Evolutionary conservation across 1,140 invertebrate species (phyloP).

Genomic region (Trichonephila inaurata): DNA sequence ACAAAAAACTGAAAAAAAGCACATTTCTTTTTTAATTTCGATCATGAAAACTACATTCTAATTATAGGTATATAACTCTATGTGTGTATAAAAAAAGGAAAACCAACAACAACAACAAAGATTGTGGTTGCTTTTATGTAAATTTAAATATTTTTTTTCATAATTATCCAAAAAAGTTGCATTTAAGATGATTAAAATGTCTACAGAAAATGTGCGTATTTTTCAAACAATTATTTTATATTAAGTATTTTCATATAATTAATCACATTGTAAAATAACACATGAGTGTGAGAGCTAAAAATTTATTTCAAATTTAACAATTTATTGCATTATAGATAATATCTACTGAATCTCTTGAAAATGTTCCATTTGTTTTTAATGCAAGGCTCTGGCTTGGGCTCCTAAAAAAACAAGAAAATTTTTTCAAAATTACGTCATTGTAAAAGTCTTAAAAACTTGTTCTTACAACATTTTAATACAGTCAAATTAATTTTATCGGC

Average conservation of each 20-base stretch:
- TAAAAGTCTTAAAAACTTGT: too few species aligned
- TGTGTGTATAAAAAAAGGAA: too few species aligned
- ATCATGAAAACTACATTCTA: too few species aligned
- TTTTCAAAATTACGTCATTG: neutral
- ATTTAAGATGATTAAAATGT: neutral
- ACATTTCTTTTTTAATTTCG: too few species aligned
- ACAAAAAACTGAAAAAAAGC: too few species aligned
- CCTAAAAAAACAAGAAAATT: slow-evolving; percentile 8
- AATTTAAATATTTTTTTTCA: too few species aligned
- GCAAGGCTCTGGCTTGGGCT: slow-evolving; percentile 35
- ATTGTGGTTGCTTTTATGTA: too few species aligned
- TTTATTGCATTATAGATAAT: neutral
- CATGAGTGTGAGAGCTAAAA: neutral
- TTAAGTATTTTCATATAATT: neutral
- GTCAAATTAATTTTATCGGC: too few species aligned
- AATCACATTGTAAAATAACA: neutral
- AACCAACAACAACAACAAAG: too few species aligned
- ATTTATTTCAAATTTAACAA: neutral
- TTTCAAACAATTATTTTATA: neutral
- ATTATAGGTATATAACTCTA: too few species aligned
- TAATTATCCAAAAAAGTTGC: too few species aligned
- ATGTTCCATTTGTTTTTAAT: slow-evolving; percentile 52
- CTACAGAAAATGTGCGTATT: neutral
- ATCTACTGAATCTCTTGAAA: slow-evolving; percentile 3
- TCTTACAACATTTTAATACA: too few species aligned